These are phyloP conservation scores for Drosophila bocki DNA, from an alignment of 1,140 invertebrate genomes.

Conservation along the genomic window DNA sequence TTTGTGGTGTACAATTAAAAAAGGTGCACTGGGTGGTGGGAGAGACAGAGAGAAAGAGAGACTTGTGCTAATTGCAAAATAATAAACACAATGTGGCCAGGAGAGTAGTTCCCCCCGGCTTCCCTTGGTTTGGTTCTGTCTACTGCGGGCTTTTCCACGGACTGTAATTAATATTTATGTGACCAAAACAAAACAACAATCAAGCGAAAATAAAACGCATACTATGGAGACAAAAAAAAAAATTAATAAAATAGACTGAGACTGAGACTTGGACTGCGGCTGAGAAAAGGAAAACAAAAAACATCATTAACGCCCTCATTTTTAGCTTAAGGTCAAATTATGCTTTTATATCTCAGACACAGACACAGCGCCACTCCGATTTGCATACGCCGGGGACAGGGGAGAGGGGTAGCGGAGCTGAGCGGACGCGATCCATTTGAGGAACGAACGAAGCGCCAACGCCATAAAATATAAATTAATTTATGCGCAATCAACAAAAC, in stretches of 20 bases:
- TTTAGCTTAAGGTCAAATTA: constrained; percentile 82
- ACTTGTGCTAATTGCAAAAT: constrained; percentile 47
- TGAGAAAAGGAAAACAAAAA: constrained; percentile 66
- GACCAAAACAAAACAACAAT: constrained; percentile 62
- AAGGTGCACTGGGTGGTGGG: constrained; percentile 46
- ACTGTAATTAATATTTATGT: constrained; percentile 78
- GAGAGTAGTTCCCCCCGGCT: constrained; percentile 20
- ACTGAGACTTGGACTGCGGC: background rate
- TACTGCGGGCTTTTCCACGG: constrained; percentile 45
- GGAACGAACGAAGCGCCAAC: constrained; percentile 78
- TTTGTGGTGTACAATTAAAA: constrained; percentile 61
- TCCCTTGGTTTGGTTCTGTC: constrained; percentile 32
- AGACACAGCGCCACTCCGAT: constrained; percentile 43
- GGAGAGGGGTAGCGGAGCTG: background rate
- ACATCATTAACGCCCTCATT: constrained; percentile 83
- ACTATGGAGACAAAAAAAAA: constrained; percentile 43
- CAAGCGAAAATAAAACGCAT: constrained; percentile 36
- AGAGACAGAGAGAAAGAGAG: background rate
- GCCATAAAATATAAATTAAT: constrained; percentile 84
- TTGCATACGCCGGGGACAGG: constrained; percentile 56
- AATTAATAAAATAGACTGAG: constrained; percentile 55
- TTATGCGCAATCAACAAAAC: constrained; percentile 84
- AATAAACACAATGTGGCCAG: constrained; percentile 44
- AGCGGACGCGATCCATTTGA: constrained; percentile 73
- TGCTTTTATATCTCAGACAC: constrained; percentile 73